Evolutionary conservation across 2,113 vertebrate species (phyloP).

Genomic region (Furnarius figulus): DNA sequence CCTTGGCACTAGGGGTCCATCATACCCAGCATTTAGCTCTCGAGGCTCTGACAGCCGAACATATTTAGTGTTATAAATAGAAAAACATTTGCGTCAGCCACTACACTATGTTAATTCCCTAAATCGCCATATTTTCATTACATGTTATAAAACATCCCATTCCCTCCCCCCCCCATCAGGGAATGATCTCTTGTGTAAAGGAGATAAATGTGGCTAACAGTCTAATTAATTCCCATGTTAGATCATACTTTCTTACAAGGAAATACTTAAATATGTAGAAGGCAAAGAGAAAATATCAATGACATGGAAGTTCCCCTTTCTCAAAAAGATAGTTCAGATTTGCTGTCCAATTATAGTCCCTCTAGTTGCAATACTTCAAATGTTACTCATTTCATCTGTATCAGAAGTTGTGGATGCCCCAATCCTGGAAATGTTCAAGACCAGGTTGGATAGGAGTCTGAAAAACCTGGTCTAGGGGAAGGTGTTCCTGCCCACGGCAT

Average conservation of each 20-base stretch:
- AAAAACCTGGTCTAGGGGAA: neutral
- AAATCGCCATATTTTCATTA: constrained; percentile 38
- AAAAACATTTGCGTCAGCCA: constrained; percentile 47
- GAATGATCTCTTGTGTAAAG: constrained; percentile 38
- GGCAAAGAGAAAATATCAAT: neutral
- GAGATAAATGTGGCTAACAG: constrained; percentile 4
- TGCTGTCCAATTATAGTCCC: neutral
- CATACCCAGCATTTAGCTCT: neutral
- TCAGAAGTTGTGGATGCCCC: neutral
- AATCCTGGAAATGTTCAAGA: neutral
- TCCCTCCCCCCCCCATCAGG: neutral
- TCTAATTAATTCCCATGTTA: constrained; percentile 25
- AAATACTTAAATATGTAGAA: neutral
- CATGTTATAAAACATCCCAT: constrained; percentile 34
- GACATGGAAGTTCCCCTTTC: neutral
- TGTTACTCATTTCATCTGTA: neutral
- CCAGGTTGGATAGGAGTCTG: neutral
- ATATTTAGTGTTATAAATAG: constrained; percentile 59
- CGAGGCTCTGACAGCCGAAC: neutral
- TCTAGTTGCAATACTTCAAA: neutral
- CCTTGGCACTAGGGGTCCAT: constrained; percentile 15
- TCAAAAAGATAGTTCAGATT: neutral
- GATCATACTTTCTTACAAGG: neutral
- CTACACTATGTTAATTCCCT: constrained; percentile 40
- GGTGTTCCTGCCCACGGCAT: neutral